These are phyloP conservation scores for Pedionomus torquatus DNA, from an alignment of 2,113 vertebrate genomes.

Conservation along the genomic window DNA sequence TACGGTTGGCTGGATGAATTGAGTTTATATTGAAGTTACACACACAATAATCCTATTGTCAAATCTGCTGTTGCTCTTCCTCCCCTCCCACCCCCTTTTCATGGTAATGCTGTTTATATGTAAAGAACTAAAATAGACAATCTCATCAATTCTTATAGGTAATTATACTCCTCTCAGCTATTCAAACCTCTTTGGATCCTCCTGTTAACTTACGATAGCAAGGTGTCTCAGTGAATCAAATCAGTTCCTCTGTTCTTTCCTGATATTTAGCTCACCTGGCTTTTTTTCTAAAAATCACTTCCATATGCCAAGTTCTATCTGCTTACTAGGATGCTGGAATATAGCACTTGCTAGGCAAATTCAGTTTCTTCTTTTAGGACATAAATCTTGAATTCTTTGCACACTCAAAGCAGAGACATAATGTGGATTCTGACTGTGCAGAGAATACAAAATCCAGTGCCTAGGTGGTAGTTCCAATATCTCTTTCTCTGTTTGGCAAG, in stretches of 20 bases:
- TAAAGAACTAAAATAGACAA: not conserved
- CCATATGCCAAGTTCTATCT: not conserved
- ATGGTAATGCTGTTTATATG: not conserved
- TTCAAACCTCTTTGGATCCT: not conserved
- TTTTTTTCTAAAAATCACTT: not conserved
- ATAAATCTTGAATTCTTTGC: not conserved
- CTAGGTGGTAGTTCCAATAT: not conserved
- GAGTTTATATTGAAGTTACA: not conserved
- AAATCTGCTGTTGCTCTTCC: not conserved
- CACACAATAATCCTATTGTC: not conserved
- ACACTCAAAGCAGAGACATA: not conserved
- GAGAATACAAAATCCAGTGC: not conserved
- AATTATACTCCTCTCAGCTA: not conserved
- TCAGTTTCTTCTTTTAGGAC: not conserved
- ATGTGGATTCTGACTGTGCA: not conserved
- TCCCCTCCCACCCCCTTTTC: not conserved
- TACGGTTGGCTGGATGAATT: not conserved
- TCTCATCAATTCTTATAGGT: not conserved
- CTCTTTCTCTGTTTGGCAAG: not conserved
- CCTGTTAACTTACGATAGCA: not conserved
- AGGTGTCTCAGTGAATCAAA: not conserved
- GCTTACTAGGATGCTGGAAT: not conserved
- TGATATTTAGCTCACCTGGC: not conserved
- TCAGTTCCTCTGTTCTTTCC: not conserved
- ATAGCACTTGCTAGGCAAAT: not conserved